Percentiles rank a stretch among this genome's conserved stretches.
Conservation (phyloP, 2,888 invertebrate species). For the Ormyrus rosae region DNA sequence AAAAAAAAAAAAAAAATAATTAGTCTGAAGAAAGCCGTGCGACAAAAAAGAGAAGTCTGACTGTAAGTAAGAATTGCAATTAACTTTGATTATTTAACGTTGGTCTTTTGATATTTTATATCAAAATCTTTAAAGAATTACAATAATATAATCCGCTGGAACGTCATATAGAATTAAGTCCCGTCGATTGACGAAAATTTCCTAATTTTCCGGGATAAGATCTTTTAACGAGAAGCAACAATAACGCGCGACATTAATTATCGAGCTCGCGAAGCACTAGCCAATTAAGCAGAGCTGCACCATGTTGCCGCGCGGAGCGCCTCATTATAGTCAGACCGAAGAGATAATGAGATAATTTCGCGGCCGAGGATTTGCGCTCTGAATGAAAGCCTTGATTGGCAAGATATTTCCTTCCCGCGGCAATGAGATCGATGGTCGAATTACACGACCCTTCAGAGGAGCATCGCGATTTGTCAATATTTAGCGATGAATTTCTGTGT, state of each 20-base stretch:
- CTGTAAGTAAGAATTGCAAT: too few relatives aligned
- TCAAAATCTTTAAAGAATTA: too few relatives aligned
- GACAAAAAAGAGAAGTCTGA: too few relatives aligned
- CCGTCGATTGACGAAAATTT: slow-evolving; percentile 32
- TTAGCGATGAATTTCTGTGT: not conserved
- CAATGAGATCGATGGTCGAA: slow-evolving; percentile 51
- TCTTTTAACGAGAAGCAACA: slow-evolving; percentile 26
- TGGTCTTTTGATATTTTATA: too few relatives aligned
- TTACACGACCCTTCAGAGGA: slow-evolving; percentile 5
- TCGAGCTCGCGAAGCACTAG: slow-evolving; percentile 28
- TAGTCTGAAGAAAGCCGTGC: too few relatives aligned
- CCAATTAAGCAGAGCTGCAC: slow-evolving; percentile 38
- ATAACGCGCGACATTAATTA: slow-evolving; percentile 35
- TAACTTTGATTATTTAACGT: too few relatives aligned
- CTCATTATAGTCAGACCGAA: too few relatives aligned
- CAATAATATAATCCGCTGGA: too few relatives aligned
- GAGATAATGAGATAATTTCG: slow-evolving; percentile 50
- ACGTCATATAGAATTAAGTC: slow-evolving; percentile 25
- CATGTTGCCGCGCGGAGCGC: slow-evolving; percentile 17
- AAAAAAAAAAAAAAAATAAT: too few relatives aligned
- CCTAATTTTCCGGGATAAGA: slow-evolving; percentile 33
- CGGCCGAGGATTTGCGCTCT: too few relatives aligned
- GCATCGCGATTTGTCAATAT: slow-evolving; percentile 16
- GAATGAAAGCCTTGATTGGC: slow-evolving; percentile 30
- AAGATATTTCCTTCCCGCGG: slow-evolving; percentile 15